These are phyloP conservation scores for Ptycholaimellus sp. DNA, from an alignment of 2,888 invertebrate species.

Conservation along the genomic window DNA sequence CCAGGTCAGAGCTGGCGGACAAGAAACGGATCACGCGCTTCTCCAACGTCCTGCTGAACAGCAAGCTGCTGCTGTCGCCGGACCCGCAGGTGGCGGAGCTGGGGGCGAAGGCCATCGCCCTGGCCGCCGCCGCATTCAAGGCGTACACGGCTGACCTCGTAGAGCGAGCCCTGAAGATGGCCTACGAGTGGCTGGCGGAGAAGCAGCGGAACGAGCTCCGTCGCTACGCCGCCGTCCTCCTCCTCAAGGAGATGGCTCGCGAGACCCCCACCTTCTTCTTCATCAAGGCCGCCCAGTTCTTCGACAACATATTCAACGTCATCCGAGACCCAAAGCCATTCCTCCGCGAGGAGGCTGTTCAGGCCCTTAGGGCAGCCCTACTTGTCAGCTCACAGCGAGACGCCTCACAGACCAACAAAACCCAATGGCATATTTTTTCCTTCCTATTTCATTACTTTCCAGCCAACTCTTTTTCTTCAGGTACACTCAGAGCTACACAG, in stretches of 20 bases:
- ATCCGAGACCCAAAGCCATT: conserved; percentile 35
- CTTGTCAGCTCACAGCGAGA: conserved; percentile 85
- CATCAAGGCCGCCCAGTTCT: conserved; percentile 31
- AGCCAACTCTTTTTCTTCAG: neutral
- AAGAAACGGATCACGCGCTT: too few species aligned
- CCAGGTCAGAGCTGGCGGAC: too few species aligned
- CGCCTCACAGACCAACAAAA: conserved; percentile 63
- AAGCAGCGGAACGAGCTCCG: conserved; percentile 62
- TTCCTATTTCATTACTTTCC: conserved; percentile 1
- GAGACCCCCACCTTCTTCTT: conserved; percentile 88
- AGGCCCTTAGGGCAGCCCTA: conserved; percentile 73
- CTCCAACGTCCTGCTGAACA: too few species aligned
- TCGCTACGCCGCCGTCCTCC: conserved; percentile 64
- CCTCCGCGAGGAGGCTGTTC: conserved; percentile 71
- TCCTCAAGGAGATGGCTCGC: conserved; percentile 70
- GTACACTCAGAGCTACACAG: conserved; percentile 1
- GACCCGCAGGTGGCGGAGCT: too few species aligned
- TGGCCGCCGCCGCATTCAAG: too few species aligned
- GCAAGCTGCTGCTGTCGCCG: too few species aligned
- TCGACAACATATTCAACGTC: conserved; percentile 24
- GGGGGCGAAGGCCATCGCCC: conserved; percentile 77
- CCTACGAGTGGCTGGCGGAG: conserved; percentile 76
- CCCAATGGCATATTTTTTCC: conserved; percentile 44
- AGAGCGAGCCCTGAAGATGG: conserved; percentile 84
- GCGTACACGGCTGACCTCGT: conserved; percentile 85